Conservation (phyloP, 2,797 vertebrate species). For the Oreochromis mossambicus region DNA sequence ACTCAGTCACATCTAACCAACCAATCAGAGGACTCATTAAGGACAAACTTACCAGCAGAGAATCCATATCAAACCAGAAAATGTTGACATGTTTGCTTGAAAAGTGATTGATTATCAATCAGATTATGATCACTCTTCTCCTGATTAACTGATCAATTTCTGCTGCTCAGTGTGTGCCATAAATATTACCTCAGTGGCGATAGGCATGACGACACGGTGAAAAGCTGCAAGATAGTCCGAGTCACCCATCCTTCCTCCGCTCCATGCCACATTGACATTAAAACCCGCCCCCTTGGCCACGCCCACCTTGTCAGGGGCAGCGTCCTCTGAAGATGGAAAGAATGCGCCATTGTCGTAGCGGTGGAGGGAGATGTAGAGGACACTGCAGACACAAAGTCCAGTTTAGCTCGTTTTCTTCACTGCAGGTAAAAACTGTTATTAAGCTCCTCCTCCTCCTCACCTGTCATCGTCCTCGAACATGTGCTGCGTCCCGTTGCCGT, state of each 20-base stretch:
- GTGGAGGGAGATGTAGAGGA: constrained; percentile 88
- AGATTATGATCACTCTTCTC: background rate
- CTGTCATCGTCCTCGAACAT: constrained; percentile 87
- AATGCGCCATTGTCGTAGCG: constrained; percentile 86
- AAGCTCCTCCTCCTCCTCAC: constrained; percentile 49
- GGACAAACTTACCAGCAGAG: accelerated
- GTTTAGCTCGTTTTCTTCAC: background rate
- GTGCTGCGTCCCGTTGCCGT: constrained; percentile 91
- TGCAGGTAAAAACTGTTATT: background rate
- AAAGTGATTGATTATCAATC: background rate
- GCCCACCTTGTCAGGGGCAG: constrained; percentile 73
- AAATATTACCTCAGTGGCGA: constrained; percentile 82
- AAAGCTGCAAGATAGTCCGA: constrained; percentile 85
- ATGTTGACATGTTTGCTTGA: background rate
- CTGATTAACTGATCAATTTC: background rate
- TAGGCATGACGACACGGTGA: constrained; percentile 83
- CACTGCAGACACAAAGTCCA: constrained; percentile 56
- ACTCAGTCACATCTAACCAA: background rate
- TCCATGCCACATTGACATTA: constrained; percentile 90
- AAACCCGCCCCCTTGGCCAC: constrained; percentile 76
- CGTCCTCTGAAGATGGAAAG: constrained; percentile 85
- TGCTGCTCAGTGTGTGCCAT: background rate
- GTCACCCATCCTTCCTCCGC: constrained; percentile 80
- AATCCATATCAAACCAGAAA: background rate
- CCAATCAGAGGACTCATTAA: background rate